Conservation (phyloP, 2,888 invertebrate genomes). For the Drosophila seclusa region DNA sequence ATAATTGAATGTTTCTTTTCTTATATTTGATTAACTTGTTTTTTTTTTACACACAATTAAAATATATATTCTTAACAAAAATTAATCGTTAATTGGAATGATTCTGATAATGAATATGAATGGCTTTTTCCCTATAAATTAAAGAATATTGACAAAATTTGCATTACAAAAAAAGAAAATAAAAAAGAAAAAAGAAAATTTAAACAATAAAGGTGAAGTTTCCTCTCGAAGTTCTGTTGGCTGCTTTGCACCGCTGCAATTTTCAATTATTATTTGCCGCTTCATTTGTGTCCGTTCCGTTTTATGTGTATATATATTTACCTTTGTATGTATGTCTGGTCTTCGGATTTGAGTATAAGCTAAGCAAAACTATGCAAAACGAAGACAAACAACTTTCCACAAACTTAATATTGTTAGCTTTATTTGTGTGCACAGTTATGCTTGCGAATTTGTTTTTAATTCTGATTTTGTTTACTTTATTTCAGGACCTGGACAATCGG, state of each 20-base stretch:
- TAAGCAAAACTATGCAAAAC: constrained; percentile 12
- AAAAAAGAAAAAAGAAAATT: constrained; percentile 38
- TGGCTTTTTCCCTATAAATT: constrained; percentile 71
- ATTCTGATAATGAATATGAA: constrained; percentile 58
- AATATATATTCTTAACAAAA: constrained; percentile 66
- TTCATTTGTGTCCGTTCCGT: constrained; percentile 40
- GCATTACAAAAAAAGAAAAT: constrained; percentile 35
- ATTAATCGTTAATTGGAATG: constrained; percentile 74
- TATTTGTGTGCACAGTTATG: constrained; percentile 59
- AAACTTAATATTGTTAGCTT: constrained; percentile 69
- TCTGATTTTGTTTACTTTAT: constrained; percentile 67
- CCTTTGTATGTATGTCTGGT: constrained; percentile 24
- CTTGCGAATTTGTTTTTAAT: constrained; percentile 13
- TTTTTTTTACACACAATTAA: constrained; percentile 59
- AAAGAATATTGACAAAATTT: constrained; percentile 48
- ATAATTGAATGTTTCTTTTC: constrained; percentile 69
- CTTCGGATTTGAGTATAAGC: constrained; percentile 43
- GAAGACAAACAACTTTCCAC: constrained; percentile 47
- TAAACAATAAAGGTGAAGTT: constrained; percentile 84
- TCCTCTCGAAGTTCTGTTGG: constrained; percentile 79
- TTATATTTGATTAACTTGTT: constrained; percentile 72
- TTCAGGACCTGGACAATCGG: constrained; percentile 88
- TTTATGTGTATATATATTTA: constrained; percentile 32
- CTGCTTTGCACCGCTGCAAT: constrained; percentile 53
- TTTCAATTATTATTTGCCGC: constrained; percentile 46